Percentiles rank a stretch among this genome's conserved stretches.
Conservation (phyloP, 2,797 vertebrate species). For the Lagocephalus sceleratus region DNA sequence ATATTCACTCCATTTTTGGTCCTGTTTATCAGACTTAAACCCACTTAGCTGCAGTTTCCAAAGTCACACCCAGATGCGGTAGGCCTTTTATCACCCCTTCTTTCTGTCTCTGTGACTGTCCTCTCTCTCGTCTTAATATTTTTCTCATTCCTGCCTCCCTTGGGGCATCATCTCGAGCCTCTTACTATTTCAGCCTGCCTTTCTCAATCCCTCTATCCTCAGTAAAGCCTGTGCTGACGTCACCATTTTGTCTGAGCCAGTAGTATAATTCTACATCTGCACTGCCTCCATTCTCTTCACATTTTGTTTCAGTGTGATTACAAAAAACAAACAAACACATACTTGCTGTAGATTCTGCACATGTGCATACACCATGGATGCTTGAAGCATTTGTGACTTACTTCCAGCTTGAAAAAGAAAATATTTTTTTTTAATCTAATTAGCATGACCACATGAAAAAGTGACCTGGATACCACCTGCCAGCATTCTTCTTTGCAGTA, state of each 20-base stretch:
- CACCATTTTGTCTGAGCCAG: slow-evolving; percentile 59
- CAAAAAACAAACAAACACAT: too few relatives aligned
- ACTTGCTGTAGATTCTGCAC: too few relatives aligned
- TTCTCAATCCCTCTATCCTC: slow-evolving; percentile 60
- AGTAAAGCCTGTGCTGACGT: slow-evolving; percentile 65
- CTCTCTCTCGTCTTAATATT: slow-evolving; percentile 54
- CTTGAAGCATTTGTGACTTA: too few relatives aligned
- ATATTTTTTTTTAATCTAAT: slow-evolving; percentile 60
- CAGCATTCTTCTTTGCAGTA: slow-evolving; percentile 56
- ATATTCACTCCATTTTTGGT: slow-evolving; percentile 40
- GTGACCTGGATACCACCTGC: slow-evolving; percentile 67
- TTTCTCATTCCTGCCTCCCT: slow-evolving; percentile 63
- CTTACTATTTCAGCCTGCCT: slow-evolving; percentile 45
- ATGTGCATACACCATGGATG: too few relatives aligned
- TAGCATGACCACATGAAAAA: slow-evolving; percentile 73
- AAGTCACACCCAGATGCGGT: slow-evolving; percentile 62
- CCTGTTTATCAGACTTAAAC: slow-evolving; percentile 69
- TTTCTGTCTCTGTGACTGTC: slow-evolving; percentile 26
- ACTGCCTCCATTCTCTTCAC: neutral
- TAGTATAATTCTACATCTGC: slow-evolving; percentile 46
- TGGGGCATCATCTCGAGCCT: slow-evolving; percentile 59
- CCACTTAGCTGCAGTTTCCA: slow-evolving; percentile 65
- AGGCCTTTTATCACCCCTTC: slow-evolving; percentile 51
- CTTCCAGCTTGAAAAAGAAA: too few relatives aligned
- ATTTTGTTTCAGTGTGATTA: too few relatives aligned